Percentiles rank a stretch among this genome's conserved stretches.
Evolutionary conservation across 1,140 invertebrate genomes (phyloP).

Genomic region (silkworm (Bombyx mori)): ASM3026992v2 NC_085107.1:11113001-11113500

Average conservation of each 20-base stretch:
- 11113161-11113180: not conserved
- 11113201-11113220: slow-evolving; percentile 27
- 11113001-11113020: slow-evolving; percentile 33
- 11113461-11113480: slow-evolving; percentile 57
- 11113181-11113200: slow-evolving; percentile 3
- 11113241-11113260: slow-evolving; percentile 61
- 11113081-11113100: too few species aligned
- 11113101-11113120: too few species aligned
- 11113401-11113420: slow-evolving; percentile 52
- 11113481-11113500: slow-evolving; percentile 53
- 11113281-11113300: slow-evolving; percentile 45
- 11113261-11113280: slow-evolving; percentile 50
- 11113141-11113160: too few species aligned
- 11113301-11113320: slow-evolving; percentile 51
- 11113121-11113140: too few species aligned
- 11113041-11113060: too few species aligned
- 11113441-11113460: slow-evolving; percentile 47
- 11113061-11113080: too few species aligned
- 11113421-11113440: slow-evolving; percentile 57
- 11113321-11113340: slow-evolving; percentile 47
- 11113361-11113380: slow-evolving; percentile 32
- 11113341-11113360: slow-evolving; percentile 48
- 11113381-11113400: slow-evolving; percentile 45
- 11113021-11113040: not conserved
- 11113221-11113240: slow-evolving; percentile 60